Evolutionary conservation across 2,888 invertebrate species (phyloP).

Genomic region (Temnothorax rugatulus): DNA sequence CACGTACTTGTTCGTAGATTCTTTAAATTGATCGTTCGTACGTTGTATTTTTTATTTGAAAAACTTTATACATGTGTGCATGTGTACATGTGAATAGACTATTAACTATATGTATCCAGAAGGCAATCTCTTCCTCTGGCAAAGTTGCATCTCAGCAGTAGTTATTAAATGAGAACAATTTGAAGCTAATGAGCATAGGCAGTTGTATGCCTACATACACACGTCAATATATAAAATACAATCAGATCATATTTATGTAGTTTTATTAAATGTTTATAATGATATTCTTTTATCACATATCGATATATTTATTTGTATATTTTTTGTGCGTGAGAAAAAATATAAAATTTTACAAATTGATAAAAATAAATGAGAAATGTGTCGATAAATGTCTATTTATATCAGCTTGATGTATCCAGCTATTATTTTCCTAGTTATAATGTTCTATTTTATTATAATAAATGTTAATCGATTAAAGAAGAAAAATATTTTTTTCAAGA

Average conservation of each 20-base stretch:
- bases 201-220: background rate
- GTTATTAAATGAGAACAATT: background rate
- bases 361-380: background rate
- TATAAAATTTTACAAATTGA: slow-evolving; percentile 73
- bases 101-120: background rate
- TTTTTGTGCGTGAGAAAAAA: slow-evolving; percentile 70
- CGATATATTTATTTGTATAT: slow-evolving; percentile 74
- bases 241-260: background rate
- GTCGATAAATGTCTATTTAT: background rate
- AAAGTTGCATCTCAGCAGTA: background rate
- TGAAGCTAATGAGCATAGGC: background rate
- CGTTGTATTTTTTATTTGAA: slow-evolving; percentile 52
- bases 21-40: slow-evolving; percentile 3
- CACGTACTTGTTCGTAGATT: slow-evolving; percentile 48
- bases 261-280: slow-evolving; percentile 7
- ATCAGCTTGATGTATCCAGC: background rate
- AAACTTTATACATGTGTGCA: slow-evolving; percentile 58
- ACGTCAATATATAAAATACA: background rate
- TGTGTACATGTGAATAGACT: background rate
- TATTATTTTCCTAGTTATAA: background rate
- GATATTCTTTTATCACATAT: slow-evolving; percentile 66
- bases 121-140: background rate
- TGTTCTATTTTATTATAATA: background rate
- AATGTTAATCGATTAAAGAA: background rate
- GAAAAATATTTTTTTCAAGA: background rate